Conservation (phyloP, 2,797 vertebrate species). For the Microctenopoma stevenorrisi region DNA sequence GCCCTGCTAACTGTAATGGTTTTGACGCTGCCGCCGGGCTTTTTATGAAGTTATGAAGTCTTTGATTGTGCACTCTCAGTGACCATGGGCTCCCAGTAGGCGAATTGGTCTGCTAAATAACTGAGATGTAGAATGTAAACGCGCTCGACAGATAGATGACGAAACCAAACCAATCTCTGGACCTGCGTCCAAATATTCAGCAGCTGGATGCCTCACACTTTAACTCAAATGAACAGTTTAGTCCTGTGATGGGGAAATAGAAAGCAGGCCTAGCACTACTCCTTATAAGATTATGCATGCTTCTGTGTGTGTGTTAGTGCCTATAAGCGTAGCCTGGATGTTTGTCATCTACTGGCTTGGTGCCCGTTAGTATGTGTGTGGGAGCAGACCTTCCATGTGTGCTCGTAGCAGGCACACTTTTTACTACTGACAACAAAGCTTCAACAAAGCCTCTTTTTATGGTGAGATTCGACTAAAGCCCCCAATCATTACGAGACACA, state of each 20-base stretch:
- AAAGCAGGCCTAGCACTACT: slow-evolving; percentile 52
- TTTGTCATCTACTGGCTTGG: slow-evolving; percentile 66
- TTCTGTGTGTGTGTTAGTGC: slow-evolving; percentile 14
- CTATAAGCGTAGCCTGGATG: slow-evolving; percentile 46
- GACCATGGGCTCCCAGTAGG: slow-evolving; percentile 56
- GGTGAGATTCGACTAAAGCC: slow-evolving; percentile 64
- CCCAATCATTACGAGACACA: slow-evolving; percentile 75
- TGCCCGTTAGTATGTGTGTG: slow-evolving; percentile 64
- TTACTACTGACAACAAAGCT: slow-evolving; percentile 83
- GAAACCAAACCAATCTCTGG: slow-evolving; percentile 56
- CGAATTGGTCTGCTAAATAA: slow-evolving; percentile 64
- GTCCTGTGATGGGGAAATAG: slow-evolving; percentile 44
- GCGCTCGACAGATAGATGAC: slow-evolving; percentile 64
- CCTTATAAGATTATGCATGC: slow-evolving; percentile 44
- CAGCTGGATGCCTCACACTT: slow-evolving; percentile 47
- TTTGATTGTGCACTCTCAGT: slow-evolving; percentile 68
- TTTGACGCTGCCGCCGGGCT: slow-evolving; percentile 64
- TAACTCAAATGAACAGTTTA: slow-evolving; percentile 64
- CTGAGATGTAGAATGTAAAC: slow-evolving; percentile 69
- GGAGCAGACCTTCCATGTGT: slow-evolving; percentile 70
- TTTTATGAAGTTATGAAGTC: slow-evolving; percentile 68
- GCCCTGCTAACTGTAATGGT: slow-evolving; percentile 63
- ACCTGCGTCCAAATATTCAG: slow-evolving; percentile 55
- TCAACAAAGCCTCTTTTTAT: slow-evolving; percentile 78
- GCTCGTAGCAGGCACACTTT: slow-evolving; percentile 78